A percentile compares a stretch with the other conserved stretches of the same genome.
These are phyloP conservation scores for Charanyca ferruginea DNA, from an alignment of 2,888 invertebrate genomes.

Conservation along the genomic window DNA sequence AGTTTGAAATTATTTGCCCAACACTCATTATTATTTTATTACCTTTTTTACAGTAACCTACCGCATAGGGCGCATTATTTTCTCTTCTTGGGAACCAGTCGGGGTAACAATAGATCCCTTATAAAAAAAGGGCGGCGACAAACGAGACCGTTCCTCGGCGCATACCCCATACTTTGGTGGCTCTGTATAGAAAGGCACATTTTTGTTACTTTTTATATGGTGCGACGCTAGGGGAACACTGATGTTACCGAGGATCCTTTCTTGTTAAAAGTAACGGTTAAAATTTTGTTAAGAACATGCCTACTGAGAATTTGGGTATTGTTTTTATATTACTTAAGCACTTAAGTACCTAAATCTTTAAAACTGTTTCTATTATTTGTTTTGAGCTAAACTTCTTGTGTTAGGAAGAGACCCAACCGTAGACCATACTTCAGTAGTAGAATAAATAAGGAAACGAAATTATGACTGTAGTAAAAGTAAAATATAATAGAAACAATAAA, in stretches of 20 bases:
- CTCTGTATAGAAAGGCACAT: slow-evolving; percentile 45
- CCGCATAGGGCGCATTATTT: slow-evolving; percentile 58
- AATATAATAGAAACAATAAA: slow-evolving; percentile 12
- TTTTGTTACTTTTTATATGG: slow-evolving; percentile 55
- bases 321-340: slow-evolving; percentile 14
- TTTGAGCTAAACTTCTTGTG: not conserved
- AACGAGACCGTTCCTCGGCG: slow-evolving; percentile 29
- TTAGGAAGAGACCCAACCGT: not conserved
- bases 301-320: slow-evolving; percentile 34
- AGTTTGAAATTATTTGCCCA: not conserved
- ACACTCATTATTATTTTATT: slow-evolving; percentile 17
- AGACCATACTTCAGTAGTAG: not conserved
- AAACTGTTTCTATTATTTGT: slow-evolving; percentile 1
- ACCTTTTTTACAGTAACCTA: slow-evolving; percentile 56
- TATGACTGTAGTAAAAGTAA: not conserved
- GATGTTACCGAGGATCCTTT: slow-evolving; percentile 26
- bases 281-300: slow-evolving; percentile 33
- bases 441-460: not conserved
- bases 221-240: slow-evolving; percentile 26
- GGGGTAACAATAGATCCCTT: slow-evolving; percentile 53
- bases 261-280: slow-evolving; percentile 38
- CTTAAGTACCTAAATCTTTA: not conserved
- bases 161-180: slow-evolving; percentile 31
- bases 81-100: slow-evolving; percentile 39
- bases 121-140: slow-evolving; percentile 58